Base-by-base conservation (phyloP, 2,888 invertebrate genomes). In the Panzeria rudis region DNA sequence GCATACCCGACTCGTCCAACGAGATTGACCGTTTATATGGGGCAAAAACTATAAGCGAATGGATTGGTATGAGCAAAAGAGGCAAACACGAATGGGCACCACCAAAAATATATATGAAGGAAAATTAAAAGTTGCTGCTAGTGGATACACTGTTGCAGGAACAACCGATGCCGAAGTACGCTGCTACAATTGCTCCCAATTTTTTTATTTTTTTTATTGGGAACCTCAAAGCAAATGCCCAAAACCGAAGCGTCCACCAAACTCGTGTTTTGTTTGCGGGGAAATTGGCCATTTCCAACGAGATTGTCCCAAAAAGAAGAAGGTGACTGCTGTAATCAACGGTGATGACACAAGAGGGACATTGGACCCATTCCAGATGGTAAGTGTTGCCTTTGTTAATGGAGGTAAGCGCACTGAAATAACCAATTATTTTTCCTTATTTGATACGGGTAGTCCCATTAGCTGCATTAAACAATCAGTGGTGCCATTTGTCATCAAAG, bases 221-320 rank as follows among this genome's bases (percentile, higher is more conserved):
- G 83, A 69, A 1, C 83, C 25, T 8, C 84, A 76, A 41, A 61
- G 68, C 52, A 38, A 11, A 0, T 76, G 80, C 13, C 56, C 68
- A 6, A 84, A 80, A 17, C 80, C 76, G 20, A 68, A 29, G 15
- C 69, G 76, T 41, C 76, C 25, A n/a, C 23, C 69, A 0, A 78
- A 73, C 11, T 84, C 41, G 3, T 64, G 44, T 9, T 64, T 64
- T n/a, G 11, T n/a, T n/a, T 64, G 64, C 11, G 41, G 8, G 0
- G 64, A 64, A n/a, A 25, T 64, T 0, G 41, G n/a, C 0, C 41
- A 64, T 5, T 64, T 25, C 23, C 64, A 64, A 13, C 35, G 13
- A 6, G 6, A 38, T 2, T 61, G 61, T 6, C 61, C 35, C 3
- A 61, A 1, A 15, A 61, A 61, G 20, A 20, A 35, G 17, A 35